Conservation (phyloP, 2,113 vertebrate species). For the Alces alces region DNA sequence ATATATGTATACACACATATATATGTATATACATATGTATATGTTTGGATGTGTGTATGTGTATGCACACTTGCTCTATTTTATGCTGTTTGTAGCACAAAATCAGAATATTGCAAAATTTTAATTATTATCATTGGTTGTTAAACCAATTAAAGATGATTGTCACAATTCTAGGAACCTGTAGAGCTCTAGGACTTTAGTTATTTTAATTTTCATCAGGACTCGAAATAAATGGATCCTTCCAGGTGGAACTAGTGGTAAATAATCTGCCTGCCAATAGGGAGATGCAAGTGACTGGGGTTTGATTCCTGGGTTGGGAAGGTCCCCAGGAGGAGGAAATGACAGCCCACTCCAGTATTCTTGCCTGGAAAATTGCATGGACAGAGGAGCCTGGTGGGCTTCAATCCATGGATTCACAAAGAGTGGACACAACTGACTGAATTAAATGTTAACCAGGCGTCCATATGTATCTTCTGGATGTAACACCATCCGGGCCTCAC, state of each 20-base stretch:
- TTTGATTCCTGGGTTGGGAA: not conserved
- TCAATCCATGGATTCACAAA: not conserved
- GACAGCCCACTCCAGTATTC: not conserved
- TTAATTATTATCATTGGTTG: not conserved
- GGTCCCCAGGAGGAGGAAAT: not conserved
- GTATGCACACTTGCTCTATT: not conserved
- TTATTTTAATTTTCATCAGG: not conserved
- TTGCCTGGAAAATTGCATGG: not conserved
- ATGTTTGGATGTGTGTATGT: not conserved
- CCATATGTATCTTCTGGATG: not conserved
- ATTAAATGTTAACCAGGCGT: not conserved
- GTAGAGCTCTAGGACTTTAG: not conserved
- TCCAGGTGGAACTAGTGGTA: not conserved
- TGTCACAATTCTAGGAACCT: not conserved
- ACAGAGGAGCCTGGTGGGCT: not conserved
- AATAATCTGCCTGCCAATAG: not conserved
- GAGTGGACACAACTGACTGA: not conserved
- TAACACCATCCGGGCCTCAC: not conserved
- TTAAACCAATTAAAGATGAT: not conserved
- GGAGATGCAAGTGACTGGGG: not conserved
- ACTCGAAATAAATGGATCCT: not conserved
- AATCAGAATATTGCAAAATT: not conserved
- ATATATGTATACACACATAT: too few species aligned
- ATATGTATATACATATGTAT: fast-evolving
- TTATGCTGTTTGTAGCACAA: not conserved